Conservation (phyloP, 2,888 invertebrate genomes). For the Yponomeuta plumbellus region DNA sequence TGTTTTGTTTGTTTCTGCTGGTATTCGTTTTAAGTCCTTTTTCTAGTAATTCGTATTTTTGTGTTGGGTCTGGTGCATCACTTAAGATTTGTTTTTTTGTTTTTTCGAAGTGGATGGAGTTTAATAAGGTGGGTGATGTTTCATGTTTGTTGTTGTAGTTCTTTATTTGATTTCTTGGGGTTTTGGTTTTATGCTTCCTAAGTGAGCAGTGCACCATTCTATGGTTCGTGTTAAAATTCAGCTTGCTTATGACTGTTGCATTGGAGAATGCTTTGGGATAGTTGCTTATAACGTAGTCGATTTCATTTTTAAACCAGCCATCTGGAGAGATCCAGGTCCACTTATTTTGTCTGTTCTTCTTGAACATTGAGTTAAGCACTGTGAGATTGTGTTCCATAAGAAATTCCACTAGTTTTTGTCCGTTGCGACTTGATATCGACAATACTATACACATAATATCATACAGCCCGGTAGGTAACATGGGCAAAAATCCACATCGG, state of each 20-base stretch:
- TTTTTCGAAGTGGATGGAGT: no score
- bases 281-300: conserved; percentile 15
- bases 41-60: conserved; percentile 23
- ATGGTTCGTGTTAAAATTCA: conserved; percentile 17
- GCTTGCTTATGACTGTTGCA: conserved; percentile 8
- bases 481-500: no score
- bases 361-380: conserved; percentile 17
- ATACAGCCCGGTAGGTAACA: no score
- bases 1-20: no score
- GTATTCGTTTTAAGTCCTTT: no score
- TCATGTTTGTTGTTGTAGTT: no score
- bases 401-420: conserved; percentile 10
- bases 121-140: no score
- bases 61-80: background rate
- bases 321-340: conserved; percentile 25
- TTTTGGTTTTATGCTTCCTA: no score
- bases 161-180: no score
- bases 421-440: conserved; percentile 7
- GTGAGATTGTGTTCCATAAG: conserved; percentile 9
- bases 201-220: conserved; percentile 8
- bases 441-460: no score
- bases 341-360: conserved; percentile 23
- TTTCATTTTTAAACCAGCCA: conserved; percentile 15
- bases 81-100: conserved; percentile 4
- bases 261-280: conserved; percentile 14